A percentile compares a stretch with the other conserved stretches of the same genome.
These are phyloP conservation scores for Haemorhous mexicanus DNA, from an alignment of 2,113 vertebrate species.

Conservation along the genomic window DNA sequence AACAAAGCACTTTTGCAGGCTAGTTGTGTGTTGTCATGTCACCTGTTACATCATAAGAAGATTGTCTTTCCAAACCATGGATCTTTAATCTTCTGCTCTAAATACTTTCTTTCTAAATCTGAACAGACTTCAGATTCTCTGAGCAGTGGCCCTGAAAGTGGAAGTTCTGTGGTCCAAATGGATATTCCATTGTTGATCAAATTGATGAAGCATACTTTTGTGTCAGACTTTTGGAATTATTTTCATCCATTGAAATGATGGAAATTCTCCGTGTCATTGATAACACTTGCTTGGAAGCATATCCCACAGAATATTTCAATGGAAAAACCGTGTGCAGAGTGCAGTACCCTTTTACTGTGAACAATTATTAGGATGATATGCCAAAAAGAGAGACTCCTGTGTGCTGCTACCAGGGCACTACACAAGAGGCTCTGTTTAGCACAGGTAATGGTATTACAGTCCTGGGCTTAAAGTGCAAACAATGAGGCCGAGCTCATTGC, in stretches of 20 bases:
- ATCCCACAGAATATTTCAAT: neutral
- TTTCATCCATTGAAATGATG: neutral
- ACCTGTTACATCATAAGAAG: conserved; percentile 62
- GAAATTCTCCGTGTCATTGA: neutral
- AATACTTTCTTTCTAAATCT: conserved; percentile 57
- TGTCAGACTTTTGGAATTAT: neutral
- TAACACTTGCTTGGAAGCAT: neutral
- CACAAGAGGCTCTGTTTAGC: neutral
- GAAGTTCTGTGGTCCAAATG: neutral
- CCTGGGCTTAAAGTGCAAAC: neutral
- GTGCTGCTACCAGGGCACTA: neutral
- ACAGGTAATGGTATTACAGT: conserved; percentile 15
- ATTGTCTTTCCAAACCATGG: conserved; percentile 46
- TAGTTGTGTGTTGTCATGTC: conserved; percentile 10
- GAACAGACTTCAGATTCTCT: neutral
- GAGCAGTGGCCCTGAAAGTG: neutral
- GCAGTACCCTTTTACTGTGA: neutral
- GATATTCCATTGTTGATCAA: neutral
- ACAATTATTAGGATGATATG: neutral
- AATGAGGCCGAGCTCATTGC: neutral
- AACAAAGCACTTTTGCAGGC: neutral
- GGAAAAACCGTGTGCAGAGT: neutral
- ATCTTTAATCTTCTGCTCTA: conserved; percentile 58
- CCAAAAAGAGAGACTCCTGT: neutral
- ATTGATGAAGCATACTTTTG: neutral